Evolutionary conservation across 2,797 vertebrate species (phyloP), one percentile per base, ranked within the genome.

Genomic region (Lutjanus argentimaculatus): DNA sequence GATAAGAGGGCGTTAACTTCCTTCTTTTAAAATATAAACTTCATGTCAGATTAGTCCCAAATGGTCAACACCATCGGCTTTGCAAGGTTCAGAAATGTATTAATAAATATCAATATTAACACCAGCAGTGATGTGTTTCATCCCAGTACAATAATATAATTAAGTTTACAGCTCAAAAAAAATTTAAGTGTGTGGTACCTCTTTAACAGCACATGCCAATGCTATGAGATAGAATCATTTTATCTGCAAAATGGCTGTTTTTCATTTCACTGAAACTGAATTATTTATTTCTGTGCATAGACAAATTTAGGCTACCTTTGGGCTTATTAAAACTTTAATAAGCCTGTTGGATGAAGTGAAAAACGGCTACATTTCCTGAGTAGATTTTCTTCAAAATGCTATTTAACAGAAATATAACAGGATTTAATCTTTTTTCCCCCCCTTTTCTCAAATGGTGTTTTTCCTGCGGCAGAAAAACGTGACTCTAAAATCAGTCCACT

Each of bases 241-340:
- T 9, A 15, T 36, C n/a, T 51, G 21, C 67, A n/a, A 10, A 64
- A 15, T 63, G 43, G n/a, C 46, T 61, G 40, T 19, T 82, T 42
- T 74, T 77, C 21, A 55, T 71, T 58, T 57, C 11, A 21, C 55
- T 45, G 40, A 79, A 62, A 25, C 30, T 48, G 61, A 69, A 63
- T 76, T 30, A 69, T 75, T 77, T 0, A 70, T 64, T 21, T 36
- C 17, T 70, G 46, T 51, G 15, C 21, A 57, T 1, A 8, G 61
- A 63, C 65, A 67, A 11, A 68, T 64, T 46, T 21, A 77, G 55
- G 8, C 49, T n/a, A 56, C 64, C 7, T 75, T 79, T 61, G 30
- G 61, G 63, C 36, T 59, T 48, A 25, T 70, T 85, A 2, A 73
- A 80, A 83, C 48, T 83, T 82, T 67, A 72, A 81, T 72, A 62